Evolutionary conservation across 1,140 invertebrate genomes (phyloP).

Genomic region (Macrostomum lignano): DNA sequence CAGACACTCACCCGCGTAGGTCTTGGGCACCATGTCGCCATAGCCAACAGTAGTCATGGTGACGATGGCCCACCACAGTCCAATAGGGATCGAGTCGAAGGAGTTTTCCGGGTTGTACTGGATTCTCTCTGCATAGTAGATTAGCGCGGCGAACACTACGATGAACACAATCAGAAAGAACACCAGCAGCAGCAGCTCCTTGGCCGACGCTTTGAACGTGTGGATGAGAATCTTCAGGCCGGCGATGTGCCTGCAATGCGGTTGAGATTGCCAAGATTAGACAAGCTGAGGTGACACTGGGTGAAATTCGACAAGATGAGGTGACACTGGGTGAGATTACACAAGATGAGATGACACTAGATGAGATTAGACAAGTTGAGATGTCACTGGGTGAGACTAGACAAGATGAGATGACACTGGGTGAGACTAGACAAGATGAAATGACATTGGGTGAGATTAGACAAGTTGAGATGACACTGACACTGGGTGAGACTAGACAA

Average conservation of each 20-base stretch:
- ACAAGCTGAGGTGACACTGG: too few relatives aligned
- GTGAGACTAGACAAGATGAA: too few relatives aligned
- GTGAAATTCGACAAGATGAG: too few relatives aligned
- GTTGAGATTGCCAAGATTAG: too few relatives aligned
- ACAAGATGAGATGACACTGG: too few relatives aligned
- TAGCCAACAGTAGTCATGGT: constrained; percentile 94
- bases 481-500: too few relatives aligned
- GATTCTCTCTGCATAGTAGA: constrained; percentile 64
- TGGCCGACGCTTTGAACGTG: constrained; percentile 94
- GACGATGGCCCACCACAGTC: constrained; percentile 42
- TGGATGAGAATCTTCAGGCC: constrained; percentile 33
- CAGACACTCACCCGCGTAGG: constrained; percentile 61
- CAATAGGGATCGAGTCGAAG: constrained; percentile 69
- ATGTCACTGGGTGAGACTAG: too few relatives aligned
- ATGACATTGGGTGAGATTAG: too few relatives aligned
- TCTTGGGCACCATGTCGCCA: constrained; percentile 82
- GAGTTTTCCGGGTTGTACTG: constrained; percentile 61
- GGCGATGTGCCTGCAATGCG: constrained; percentile 30
- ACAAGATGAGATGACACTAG: too few relatives aligned
- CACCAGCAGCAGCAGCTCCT: constrained; percentile 93
- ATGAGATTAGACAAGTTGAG: too few relatives aligned
- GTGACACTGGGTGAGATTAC: too few relatives aligned
- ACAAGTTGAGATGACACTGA: too few relatives aligned
- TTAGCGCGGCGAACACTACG: constrained; percentile 83
- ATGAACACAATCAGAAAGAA: constrained; percentile 92